phyloP scores from a whole-genome alignment of 2,888 invertebrate species.

The Spisula solida region DNA sequence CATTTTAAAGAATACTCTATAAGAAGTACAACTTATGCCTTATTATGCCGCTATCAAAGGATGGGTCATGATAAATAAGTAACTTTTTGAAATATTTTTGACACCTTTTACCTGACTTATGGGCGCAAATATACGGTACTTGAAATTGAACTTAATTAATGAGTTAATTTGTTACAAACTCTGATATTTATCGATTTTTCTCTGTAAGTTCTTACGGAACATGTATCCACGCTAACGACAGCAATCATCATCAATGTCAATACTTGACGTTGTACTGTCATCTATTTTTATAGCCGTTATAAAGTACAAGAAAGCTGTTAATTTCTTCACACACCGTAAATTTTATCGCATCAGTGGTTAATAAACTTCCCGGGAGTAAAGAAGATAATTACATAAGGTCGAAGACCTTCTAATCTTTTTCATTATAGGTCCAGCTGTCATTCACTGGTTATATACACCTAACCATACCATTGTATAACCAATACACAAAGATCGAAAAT shows the following conservation, averaged over 20 bases:
- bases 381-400: not conserved
- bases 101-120: too few relatives aligned
- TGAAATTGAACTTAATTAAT: too few relatives aligned
- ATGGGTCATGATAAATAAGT: too few relatives aligned
- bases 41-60: too few relatives aligned
- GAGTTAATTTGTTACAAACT: too few relatives aligned
- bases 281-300: not conserved
- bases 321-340: not conserved
- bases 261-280: not conserved
- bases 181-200: too few relatives aligned
- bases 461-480: not conserved
- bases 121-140: too few relatives aligned
- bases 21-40: too few relatives aligned
- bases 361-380: not conserved
- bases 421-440: not conserved
- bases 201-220: too few relatives aligned
- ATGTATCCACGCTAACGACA: not conserved
- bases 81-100: too few relatives aligned
- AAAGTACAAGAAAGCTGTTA: not conserved
- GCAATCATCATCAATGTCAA: not conserved
- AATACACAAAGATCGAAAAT: not conserved
- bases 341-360: not conserved
- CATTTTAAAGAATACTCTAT: too few relatives aligned
- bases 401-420: not conserved
- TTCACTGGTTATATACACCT: not conserved